Evolutionary conservation across 2,888 invertebrate species (phyloP), one percentile per base, ranked within the genome.

Genomic region (Orchesellides sinensis): DNA sequence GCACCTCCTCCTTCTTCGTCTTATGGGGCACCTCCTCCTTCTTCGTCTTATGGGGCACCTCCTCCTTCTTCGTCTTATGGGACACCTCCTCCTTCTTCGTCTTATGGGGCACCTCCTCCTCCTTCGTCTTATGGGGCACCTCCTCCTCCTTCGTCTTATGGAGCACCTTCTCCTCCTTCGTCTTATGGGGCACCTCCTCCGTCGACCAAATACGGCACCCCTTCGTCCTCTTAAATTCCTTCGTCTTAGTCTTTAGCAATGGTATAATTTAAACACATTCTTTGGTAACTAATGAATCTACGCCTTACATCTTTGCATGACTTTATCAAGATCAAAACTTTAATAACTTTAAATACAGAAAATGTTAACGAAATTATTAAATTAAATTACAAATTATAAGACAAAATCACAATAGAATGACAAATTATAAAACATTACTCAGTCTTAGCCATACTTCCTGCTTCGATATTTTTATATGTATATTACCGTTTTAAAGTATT

Each of bases 31-130:
- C 49, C 70, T 19, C 63, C 77, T 40, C 65, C 80, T 10, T 21
- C 35, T 17, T 25, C 10, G 63, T 10, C 49, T 0, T 82, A 82
- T 73, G 84, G 84, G 2, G 27, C 52, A 12, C 79, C 75, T 12
- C 17, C 66, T 49, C 59, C 80, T 32, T n/a, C 54, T 54, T 49
- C 49, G 12, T 25, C 14, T 8, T 21, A 27, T 23, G 19, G 45
- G 12, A 47, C 74, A n/a, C 61, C 10, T 27, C n/a, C 25, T 45
- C 45, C 56, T 8, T 35, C 73, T 54, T 77, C 70, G 29, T 40
- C 68, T 63, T 77, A 77, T 35, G 77, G 47, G 5, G 19, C 72
- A 45, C 49, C 72, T 4, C n/a, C 47, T 25, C 49, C 65, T 14
- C 65, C 74, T 17, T 47, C 79, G 6, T 40, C 35, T 29, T n/a